Evolutionary conservation across 2,888 invertebrate species (phyloP), one percentile per base, ranked within the genome.

Genomic region (Bellardia bayeri): DNA sequence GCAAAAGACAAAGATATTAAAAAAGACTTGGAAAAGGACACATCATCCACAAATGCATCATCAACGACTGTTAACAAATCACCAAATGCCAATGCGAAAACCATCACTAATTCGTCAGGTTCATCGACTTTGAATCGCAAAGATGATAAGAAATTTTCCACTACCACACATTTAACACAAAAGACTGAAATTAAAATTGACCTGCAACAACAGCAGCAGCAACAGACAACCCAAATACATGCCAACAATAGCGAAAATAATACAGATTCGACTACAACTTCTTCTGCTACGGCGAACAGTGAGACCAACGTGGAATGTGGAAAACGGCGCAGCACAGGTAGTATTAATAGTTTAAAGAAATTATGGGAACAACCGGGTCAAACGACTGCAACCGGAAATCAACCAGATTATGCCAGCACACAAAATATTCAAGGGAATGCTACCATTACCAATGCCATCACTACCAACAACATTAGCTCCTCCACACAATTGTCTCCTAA

Each of bases 301-400:
- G 82, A 88, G 71, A 64, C 58, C 79, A 85, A 81, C 30, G 42
- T 86, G 68, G 97, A 97, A 74, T 96, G 95, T 16, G 97, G 97
- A 92, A 98, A 98, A 93, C 95, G 98, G 14, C 96, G 97, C 89
- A 98, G 98, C 93, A 98, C 98, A 71, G 98, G 98, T 88, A 98
- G 98, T 94, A 98, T 98, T 91, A 98, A 96, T 93, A 98, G 97
- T 93, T 94, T 98, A 91, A 98, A 98, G 93, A 97, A 97, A 93
- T 94, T 98, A 88, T 98, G 98, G 98, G 98, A 98, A 94, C 96
- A 96, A 89, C 97, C 97, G 92, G 96, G 96, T 40, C 88, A 88
- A 68, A 82, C 85, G 13, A 89, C 89, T 79, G 92, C 91, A 64
- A 89, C 89, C 69, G 92, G 92, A 68, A 80, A 84, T 86, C 88